Percentiles rank a stretch among this genome's conserved stretches.
These are phyloP conservation scores for Archivesica marissinica DNA, from an alignment of 1,140 invertebrate genomes.

Conservation along the genomic window DNA sequence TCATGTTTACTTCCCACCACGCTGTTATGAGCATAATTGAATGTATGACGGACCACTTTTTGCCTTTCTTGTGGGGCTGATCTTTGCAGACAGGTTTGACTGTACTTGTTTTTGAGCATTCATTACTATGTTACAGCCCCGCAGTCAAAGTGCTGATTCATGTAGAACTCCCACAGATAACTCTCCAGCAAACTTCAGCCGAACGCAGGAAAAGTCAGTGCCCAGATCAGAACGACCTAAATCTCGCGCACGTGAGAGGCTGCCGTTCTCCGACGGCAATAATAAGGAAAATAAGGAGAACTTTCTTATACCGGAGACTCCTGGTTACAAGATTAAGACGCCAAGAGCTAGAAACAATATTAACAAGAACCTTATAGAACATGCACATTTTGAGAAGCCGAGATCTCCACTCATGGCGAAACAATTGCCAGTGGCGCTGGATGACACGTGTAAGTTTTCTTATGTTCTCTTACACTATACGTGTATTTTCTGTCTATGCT, in stretches of 20 bases:
- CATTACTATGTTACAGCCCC: too few species aligned
- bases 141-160: slow-evolving; percentile 68
- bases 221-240: slow-evolving; percentile 60
- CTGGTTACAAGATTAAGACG: slow-evolving; percentile 64
- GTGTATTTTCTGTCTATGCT: too few species aligned
- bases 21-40: too few species aligned
- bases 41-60: too few species aligned
- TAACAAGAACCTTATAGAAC: slow-evolving; percentile 55
- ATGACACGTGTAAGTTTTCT: slow-evolving; percentile 76
- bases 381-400: slow-evolving; percentile 59
- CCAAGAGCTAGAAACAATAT: slow-evolving; percentile 35
- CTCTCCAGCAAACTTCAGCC: slow-evolving; percentile 1
- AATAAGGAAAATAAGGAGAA: slow-evolving; percentile 81
- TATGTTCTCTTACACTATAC: too few species aligned
- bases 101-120: too few species aligned
- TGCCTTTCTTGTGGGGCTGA: too few species aligned
- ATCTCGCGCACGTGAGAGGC: slow-evolving; percentile 72
- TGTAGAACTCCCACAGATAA: slow-evolving; percentile 44
- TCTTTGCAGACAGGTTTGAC: too few species aligned
- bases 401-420: slow-evolving; percentile 73
- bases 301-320: slow-evolving; percentile 82
- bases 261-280: slow-evolving; percentile 65
- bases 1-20: too few species aligned
- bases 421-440: slow-evolving; percentile 72
- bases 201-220: slow-evolving; percentile 28